phyloP scores from a whole-genome alignment of 1,140 invertebrate species.

The Pygmarrhopalites habei region DNA sequence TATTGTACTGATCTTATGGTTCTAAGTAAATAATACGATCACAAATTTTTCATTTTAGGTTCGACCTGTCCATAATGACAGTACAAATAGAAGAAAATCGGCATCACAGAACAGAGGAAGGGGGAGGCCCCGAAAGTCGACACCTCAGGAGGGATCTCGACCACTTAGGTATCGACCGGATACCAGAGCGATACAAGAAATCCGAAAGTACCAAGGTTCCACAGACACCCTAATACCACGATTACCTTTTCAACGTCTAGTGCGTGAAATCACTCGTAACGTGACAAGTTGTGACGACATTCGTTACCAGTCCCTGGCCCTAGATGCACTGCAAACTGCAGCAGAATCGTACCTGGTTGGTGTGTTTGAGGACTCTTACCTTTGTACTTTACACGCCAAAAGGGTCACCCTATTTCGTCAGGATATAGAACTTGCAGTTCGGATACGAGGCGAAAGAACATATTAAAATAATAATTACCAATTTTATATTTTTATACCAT shows the following conservation, averaged over 20 bases:
- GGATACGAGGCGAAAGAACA: slow-evolving; percentile 42
- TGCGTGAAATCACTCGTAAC: slow-evolving; percentile 52
- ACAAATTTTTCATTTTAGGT: too few species aligned
- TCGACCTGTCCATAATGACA: neutral
- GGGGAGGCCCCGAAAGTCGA: neutral
- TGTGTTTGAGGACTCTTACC: slow-evolving; percentile 44
- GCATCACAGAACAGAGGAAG: neutral
- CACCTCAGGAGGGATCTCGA: neutral
- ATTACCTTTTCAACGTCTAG: slow-evolving; percentile 52
- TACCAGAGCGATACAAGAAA: neutral
- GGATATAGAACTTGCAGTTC: slow-evolving; percentile 42
- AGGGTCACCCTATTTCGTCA: slow-evolving; percentile 43
- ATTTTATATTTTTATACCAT: too few species aligned
- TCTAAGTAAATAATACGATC: too few species aligned
- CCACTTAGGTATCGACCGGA: too few species aligned
- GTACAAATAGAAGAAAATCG: neutral
- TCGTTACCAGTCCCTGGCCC: slow-evolving; percentile 50
- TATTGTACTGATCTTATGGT: too few species aligned
- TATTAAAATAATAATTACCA: too few species aligned
- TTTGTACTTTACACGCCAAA: slow-evolving; percentile 44
- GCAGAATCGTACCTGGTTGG: slow-evolving; percentile 42
- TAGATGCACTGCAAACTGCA: slow-evolving; percentile 47
- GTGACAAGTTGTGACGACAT: slow-evolving; percentile 47
- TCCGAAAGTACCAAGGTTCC: slow-evolving; percentile 27
- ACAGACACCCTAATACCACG: slow-evolving; percentile 54